Conservation (phyloP, 2,888 invertebrate genomes). For the Gastrophysa polygoni region DNA sequence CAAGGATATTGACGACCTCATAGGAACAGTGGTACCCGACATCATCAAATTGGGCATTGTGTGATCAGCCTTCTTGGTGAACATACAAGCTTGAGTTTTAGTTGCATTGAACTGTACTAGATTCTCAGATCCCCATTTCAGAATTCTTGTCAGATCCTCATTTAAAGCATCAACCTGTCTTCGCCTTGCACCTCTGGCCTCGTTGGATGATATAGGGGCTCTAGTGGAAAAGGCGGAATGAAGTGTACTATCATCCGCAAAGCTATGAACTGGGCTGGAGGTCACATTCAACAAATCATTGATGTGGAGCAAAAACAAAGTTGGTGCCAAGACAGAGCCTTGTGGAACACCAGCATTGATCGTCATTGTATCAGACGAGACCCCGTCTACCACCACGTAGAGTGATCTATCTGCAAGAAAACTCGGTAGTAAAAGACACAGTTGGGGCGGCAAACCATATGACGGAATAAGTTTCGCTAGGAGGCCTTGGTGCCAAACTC, state of each 20-base stretch:
- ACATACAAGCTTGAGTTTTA: background rate
- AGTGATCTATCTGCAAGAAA: no score
- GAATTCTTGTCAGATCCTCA: conserved; percentile 6
- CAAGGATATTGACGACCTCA: background rate
- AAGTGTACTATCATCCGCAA: conserved; percentile 2
- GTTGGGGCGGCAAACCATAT: no score
- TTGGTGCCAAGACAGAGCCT: no score
- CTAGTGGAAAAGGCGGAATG: background rate
- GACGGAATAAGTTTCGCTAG: no score
- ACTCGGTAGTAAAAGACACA: no score
- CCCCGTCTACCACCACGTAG: no score
- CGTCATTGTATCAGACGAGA: no score
- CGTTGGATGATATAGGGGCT: background rate
- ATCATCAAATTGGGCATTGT: conserved; percentile 3
- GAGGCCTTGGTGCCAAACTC: no score
- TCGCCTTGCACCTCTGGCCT: background rate
- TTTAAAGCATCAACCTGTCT: conserved; percentile 6
- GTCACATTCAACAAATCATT: no score
- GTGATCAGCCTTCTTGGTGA: conserved; percentile 4
- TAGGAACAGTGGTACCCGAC: background rate
- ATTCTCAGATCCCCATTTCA: conserved; percentile 1
- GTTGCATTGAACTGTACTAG: conserved; percentile 2
- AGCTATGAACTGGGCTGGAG: no score
- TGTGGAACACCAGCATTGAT: no score
- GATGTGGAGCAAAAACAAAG: no score